These are phyloP conservation scores for Trypoxylus dichotomus DNA, from an alignment of 1,140 invertebrate species.

Conservation along the genomic window DNA sequence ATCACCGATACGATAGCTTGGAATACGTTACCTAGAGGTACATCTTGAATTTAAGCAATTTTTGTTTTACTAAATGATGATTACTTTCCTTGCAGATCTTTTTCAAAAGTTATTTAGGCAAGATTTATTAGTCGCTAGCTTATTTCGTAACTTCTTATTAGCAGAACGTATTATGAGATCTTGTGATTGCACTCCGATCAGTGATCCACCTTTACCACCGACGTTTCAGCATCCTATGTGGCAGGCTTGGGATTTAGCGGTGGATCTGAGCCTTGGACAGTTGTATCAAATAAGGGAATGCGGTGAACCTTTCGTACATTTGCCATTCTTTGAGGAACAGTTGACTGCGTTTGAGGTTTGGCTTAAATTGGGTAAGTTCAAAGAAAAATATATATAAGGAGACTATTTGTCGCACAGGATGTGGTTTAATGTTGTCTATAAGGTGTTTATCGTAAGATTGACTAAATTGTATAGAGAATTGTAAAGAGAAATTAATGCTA, in stretches of 20 bases:
- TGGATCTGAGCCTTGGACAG: slow-evolving; percentile 91
- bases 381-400: no score
- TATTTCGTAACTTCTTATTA: slow-evolving; percentile 96
- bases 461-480: no score
- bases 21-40: slow-evolving; percentile 88
- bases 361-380: slow-evolving; percentile 72
- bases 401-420: no score
- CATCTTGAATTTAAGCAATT: background rate
- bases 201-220: slow-evolving; percentile 85
- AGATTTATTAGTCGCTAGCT: slow-evolving; percentile 95
- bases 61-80: background rate
- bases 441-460: no score
- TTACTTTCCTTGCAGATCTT: slow-evolving; percentile 65
- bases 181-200: slow-evolving; percentile 95
- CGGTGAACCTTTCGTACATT: slow-evolving; percentile 70
- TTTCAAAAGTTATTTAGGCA: slow-evolving; percentile 97
- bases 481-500: no score
- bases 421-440: no score
- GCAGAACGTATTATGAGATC: slow-evolving; percentile 95
- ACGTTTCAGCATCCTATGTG: slow-evolving; percentile 90
- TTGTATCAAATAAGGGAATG: slow-evolving; percentile 74
- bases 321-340: slow-evolving; percentile 97
- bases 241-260: slow-evolving; percentile 96
- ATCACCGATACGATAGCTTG: slow-evolving; percentile 99
- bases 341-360: slow-evolving; percentile 98